phyloP scores from a whole-genome alignment of 2,888 invertebrate species.

The Drosophila parthenogenetica region DNA sequence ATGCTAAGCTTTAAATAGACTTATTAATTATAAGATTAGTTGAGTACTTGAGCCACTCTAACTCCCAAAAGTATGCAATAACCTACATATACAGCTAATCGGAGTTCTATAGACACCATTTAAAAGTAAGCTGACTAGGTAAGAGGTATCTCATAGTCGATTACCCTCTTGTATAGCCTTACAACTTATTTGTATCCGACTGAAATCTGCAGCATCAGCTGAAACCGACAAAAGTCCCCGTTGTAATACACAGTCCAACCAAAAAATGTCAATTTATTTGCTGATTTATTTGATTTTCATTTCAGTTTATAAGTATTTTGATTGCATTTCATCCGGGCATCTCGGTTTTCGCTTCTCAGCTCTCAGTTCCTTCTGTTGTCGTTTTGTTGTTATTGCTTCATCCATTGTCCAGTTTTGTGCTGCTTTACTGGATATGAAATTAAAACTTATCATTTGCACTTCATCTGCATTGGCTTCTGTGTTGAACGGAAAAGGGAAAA shows the following conservation, averaged over 20 bases:
- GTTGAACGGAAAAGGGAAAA: slow-evolving; percentile 15
- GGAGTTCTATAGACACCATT: no score
- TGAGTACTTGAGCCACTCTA: background rate
- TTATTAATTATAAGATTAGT: no score
- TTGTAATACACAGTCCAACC: slow-evolving; percentile 50
- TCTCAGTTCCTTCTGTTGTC: background rate
- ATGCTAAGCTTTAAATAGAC: no score
- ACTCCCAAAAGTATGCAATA: background rate
- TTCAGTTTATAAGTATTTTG: slow-evolving; percentile 52
- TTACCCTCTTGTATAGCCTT: background rate
- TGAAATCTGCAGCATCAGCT: slow-evolving; percentile 42
- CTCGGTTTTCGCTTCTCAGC: slow-evolving; percentile 7
- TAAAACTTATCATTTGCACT: slow-evolving; percentile 74
- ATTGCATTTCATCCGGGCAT: slow-evolving; percentile 64
- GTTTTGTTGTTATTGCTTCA: slow-evolving; percentile 1
- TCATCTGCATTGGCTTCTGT: slow-evolving; percentile 59
- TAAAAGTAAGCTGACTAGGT: background rate
- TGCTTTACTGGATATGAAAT: slow-evolving; percentile 43
- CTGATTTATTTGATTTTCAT: slow-evolving; percentile 75
- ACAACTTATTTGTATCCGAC: background rate
- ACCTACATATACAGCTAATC: no score
- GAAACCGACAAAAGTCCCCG: slow-evolving; percentile 47
- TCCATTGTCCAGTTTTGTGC: slow-evolving; percentile 38
- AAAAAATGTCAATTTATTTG: slow-evolving; percentile 76
- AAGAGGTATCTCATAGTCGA: background rate